Conservation (phyloP, 1,140 invertebrate species). For the Heliconius melpomene region DNA sequence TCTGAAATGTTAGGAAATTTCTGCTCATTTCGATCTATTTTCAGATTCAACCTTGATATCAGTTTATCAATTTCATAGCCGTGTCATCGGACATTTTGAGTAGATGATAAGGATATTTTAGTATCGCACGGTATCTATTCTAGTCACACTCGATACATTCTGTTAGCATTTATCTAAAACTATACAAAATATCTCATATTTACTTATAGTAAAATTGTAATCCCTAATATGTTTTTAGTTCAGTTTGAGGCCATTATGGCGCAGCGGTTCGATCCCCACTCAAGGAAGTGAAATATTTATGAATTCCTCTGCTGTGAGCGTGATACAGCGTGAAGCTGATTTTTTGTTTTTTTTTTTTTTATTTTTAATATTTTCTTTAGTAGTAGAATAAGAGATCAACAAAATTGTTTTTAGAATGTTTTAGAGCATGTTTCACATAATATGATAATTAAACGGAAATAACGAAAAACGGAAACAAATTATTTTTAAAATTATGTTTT, state of each 20-base stretch:
- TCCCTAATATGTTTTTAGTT: neutral
- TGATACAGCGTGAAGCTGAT: too few species aligned
- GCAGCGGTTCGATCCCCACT: too few species aligned
- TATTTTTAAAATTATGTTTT: too few species aligned
- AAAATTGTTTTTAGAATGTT: neutral
- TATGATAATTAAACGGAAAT: too few species aligned
- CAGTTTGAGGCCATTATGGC: too few species aligned
- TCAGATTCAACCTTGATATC: conserved; percentile 11
- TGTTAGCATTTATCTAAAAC: neutral
- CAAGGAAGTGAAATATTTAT: too few species aligned
- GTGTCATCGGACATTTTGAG: conserved; percentile 30
- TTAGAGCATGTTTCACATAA: too few species aligned
- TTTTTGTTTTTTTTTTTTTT: too few species aligned
- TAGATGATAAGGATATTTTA: conserved; percentile 35
- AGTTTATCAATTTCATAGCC: conserved; percentile 27
- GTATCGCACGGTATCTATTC: conserved; percentile 29
- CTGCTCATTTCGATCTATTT: conserved; percentile 24
- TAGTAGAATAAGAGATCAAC: too few species aligned
- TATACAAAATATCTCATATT: neutral
- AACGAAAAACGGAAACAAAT: too few species aligned
- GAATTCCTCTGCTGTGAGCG: too few species aligned
- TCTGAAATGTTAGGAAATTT: conserved; percentile 18
- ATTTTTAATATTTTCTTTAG: neutral
- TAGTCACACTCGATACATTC: conserved; percentile 22
- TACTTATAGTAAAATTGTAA: neutral